phyloP scores from a whole-genome alignment of 2,797 vertebrate species.

The Spondyliosoma cantharus region DNA sequence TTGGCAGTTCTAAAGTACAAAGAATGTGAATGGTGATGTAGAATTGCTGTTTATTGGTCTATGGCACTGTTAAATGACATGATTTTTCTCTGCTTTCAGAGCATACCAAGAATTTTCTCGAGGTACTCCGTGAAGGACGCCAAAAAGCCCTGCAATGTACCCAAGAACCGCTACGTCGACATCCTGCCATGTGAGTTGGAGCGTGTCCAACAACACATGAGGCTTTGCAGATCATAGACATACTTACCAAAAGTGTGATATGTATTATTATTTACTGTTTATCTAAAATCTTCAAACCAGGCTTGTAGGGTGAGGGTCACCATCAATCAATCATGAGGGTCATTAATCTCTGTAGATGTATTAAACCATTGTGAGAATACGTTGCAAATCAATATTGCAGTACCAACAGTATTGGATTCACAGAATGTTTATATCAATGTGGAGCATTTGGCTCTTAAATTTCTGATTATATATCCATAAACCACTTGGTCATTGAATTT shows the following conservation, averaged over 20 bases:
- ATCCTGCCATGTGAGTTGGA: constrained; percentile 94
- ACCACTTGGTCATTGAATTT: not conserved
- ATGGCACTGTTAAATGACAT: not conserved
- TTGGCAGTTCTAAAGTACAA: not conserved
- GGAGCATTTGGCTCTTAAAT: not conserved
- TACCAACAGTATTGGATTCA: not conserved
- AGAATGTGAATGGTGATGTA: not conserved
- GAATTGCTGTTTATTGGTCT: not conserved
- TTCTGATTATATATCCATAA: not conserved
- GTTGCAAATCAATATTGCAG: not conserved
- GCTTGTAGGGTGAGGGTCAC: no score
- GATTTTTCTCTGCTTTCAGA: constrained; percentile 79
- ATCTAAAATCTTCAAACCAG: not conserved
- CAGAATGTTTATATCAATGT: not conserved
- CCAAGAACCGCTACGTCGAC: constrained; percentile 97
- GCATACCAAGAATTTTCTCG: constrained; percentile 93
- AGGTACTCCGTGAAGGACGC: constrained; percentile 92
- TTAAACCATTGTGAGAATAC: not conserved
- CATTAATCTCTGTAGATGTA: not conserved
- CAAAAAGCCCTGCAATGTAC: constrained; percentile 86
- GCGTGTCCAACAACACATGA: not conserved
- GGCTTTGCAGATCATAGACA: not conserved
- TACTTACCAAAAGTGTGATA: not conserved
- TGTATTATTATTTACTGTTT: not conserved
- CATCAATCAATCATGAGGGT: no score